Base-by-base conservation (phyloP, 2,113 vertebrate species). In the Sclerurus mexicanus region DNA sequence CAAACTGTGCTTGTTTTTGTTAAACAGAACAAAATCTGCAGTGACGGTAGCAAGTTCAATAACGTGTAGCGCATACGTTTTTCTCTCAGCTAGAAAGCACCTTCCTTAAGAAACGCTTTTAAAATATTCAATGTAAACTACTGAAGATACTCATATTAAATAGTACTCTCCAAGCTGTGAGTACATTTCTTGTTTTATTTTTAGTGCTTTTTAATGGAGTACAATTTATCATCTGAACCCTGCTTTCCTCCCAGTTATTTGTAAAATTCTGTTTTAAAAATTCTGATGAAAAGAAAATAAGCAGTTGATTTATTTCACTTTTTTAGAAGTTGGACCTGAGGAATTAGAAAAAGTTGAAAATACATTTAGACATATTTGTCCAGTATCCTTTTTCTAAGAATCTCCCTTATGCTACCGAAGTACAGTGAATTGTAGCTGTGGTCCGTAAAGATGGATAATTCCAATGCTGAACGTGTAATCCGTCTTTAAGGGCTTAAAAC, bases 1-100 rank as follows among this genome's bases (percentile, higher is more conserved):
- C 95, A 98, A 98, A 98, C 96, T 93, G 95, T 93, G 94, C 96
- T 98, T 98, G 97, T 98, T 98, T 98, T 98, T 98, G 97, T 98
- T 97, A 98, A 98, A 98, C 96, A 97, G 93, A 95, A 97, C 95
- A 98, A 97, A 97, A 97, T 98, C 96, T 97, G 93, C 93, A 81
- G 96, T 96, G 96, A 97, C 86, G 92, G 96, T 97, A 96, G 95
- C 94, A 95, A 98, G 96, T 95, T 96, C 94, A 96, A 89, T 96
- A 97, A 95, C 93, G 73, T 96, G 97, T 94, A 96, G 87, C 84
- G 91, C 97, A 97, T 97, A 97, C 79, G 92, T 88, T 97, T 96
- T 96, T 86, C 82, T 97, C 89, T 9, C 93, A 90, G 87, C 84
- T 63, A 97, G 95, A 97, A 97, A 98, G 95, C 95, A 93, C 85